These are phyloP conservation scores for Lasioglossum zephyrum DNA, from an alignment of 2,888 invertebrate species.

Conservation along the genomic window DNA sequence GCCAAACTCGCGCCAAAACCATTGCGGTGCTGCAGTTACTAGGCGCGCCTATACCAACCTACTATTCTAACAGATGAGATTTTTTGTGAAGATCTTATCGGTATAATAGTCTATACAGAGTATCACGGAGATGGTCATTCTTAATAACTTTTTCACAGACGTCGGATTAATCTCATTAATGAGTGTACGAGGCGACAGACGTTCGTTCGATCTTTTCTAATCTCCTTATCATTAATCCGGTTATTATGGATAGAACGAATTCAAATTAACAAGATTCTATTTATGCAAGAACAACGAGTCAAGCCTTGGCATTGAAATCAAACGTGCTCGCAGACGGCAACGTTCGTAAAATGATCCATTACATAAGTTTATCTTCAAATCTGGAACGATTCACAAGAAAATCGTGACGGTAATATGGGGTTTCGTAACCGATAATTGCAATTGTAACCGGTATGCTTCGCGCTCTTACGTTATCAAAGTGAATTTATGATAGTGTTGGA, in stretches of 20 bases:
- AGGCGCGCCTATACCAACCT: too few species aligned
- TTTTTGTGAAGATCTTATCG: too few species aligned
- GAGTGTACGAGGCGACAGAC: background rate
- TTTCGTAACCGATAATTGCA: constrained; percentile 20
- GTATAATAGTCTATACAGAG: too few species aligned
- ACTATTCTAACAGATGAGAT: too few species aligned
- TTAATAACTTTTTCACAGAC: background rate
- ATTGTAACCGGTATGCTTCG: background rate
- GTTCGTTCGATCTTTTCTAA: background rate
- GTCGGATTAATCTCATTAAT: background rate
- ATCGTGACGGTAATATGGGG: background rate
- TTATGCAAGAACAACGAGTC: constrained; percentile 11
- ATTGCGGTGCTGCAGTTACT: too few species aligned
- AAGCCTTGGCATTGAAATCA: constrained; percentile 46
- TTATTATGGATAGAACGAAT: background rate
- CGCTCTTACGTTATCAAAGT: background rate
- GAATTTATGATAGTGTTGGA: background rate
- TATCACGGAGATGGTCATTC: background rate
- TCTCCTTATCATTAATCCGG: background rate
- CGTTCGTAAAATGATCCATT: constrained; percentile 16
- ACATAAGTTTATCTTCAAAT: constrained; percentile 25
- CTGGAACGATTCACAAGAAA: constrained; percentile 3
- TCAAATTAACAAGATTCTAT: background rate
- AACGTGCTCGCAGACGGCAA: background rate
- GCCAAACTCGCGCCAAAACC: too few species aligned